Evolutionary conservation across 2,797 vertebrate species (phyloP).

Genomic region (Meriones psammophilus): DNA sequence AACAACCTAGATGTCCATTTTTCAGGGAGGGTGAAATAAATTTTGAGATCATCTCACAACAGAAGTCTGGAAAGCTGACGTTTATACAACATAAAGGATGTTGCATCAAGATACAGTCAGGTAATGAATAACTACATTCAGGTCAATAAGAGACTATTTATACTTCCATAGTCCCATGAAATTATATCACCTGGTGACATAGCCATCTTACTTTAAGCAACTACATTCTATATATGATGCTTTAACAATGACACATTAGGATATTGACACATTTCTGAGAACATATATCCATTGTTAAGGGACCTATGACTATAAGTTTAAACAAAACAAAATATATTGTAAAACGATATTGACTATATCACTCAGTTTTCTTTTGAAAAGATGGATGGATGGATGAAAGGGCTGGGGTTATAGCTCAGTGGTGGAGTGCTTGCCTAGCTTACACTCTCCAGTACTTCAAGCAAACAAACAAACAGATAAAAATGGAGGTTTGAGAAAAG

Average conservation of each 20-base stretch:
- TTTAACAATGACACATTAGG: not conserved
- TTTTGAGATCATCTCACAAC: not conserved
- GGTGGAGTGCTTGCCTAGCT: not conserved
- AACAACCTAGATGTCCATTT: not conserved
- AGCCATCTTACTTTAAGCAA: not conserved
- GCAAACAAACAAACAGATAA: not conserved
- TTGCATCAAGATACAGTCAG: not conserved
- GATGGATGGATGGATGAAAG: not conserved
- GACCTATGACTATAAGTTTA: not conserved
- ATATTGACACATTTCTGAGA: not conserved
- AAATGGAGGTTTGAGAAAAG: not conserved
- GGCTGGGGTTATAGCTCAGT: not conserved
- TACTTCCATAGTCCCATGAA: not conserved
- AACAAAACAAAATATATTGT: not conserved
- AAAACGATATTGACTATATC: not conserved
- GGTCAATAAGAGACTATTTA: not conserved
- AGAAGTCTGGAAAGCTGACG: conserved; percentile 29
- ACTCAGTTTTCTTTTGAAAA: conserved; percentile 21
- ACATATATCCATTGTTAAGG: not conserved
- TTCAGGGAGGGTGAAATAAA: not conserved
- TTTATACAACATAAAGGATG: not conserved
- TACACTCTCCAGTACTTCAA: not conserved
- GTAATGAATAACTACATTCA: not conserved
- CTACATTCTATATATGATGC: not conserved
- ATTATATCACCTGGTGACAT: not conserved